Evolutionary conservation across 2,113 vertebrate species (phyloP).

Genomic region (Fukomys damarensis): DNA sequence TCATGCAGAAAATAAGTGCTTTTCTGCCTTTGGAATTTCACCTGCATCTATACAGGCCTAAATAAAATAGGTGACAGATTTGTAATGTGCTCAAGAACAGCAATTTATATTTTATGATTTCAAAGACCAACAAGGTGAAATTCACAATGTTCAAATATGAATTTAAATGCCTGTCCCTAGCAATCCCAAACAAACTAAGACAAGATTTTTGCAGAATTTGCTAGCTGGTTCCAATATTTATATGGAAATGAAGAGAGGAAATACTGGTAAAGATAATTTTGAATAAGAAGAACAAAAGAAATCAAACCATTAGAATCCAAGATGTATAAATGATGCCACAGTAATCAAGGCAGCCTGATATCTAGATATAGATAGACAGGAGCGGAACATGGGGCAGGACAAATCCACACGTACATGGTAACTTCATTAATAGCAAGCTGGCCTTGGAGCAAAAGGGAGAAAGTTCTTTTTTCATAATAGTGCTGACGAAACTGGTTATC

Average conservation of each 20-base stretch:
- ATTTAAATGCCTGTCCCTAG: not conserved
- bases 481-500: not conserved
- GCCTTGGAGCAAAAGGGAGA: not conserved
- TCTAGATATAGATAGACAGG: no score
- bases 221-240: not conserved
- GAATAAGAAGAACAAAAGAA: not conserved
- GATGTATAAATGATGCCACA: not conserved
- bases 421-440: not conserved
- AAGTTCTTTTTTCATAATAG: not conserved
- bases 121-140: constrained; percentile 30
- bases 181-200: not conserved
- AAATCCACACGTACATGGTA: not conserved
- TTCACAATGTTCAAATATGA: not conserved
- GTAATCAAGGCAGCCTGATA: not conserved
- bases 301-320: not conserved
- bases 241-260: not conserved
- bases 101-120: constrained; percentile 44
- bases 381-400: not conserved
- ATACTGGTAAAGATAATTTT: not conserved
- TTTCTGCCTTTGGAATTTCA: constrained; percentile 77
- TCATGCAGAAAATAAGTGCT: constrained; percentile 71
- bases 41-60: constrained; percentile 16
- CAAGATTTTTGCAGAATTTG: not conserved
- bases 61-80: constrained; percentile 13
- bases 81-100: constrained; percentile 25